Evolutionary conservation across 2,888 invertebrate species (phyloP).

Genomic region (Conistra vaccinii): DNA sequence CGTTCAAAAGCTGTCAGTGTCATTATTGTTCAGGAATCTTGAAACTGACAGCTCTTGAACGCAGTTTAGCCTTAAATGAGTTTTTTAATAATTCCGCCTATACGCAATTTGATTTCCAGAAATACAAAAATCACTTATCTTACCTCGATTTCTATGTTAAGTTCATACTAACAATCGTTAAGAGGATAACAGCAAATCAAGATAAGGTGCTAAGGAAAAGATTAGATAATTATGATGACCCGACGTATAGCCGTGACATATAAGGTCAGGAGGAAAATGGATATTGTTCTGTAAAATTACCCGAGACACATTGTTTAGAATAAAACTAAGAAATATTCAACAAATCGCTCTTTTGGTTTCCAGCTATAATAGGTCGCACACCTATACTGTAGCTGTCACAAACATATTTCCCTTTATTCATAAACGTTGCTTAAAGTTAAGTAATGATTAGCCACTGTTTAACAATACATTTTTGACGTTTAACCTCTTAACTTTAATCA

Average conservation of each 20-base stretch:
- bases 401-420: too few species aligned
- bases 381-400: not conserved
- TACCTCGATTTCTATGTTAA: too few species aligned
- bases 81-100: too few species aligned
- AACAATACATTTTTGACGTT: too few species aligned
- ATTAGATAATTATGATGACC: conserved; percentile 31
- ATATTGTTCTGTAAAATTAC: conserved; percentile 10
- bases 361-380: not conserved
- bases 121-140: too few species aligned
- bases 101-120: too few species aligned
- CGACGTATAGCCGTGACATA: not conserved
- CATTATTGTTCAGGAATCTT: not conserved
- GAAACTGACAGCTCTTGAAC: not conserved
- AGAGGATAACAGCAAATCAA: conserved; percentile 8
- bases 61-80: not conserved
- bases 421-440: too few species aligned
- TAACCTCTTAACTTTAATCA: too few species aligned
- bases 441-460: too few species aligned
- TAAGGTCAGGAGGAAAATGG: conserved; percentile 15
- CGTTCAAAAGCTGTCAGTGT: not conserved
- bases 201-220: conserved; percentile 27
- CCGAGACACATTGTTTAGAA: not conserved
- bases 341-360: not conserved
- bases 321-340: not conserved
- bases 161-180: too few species aligned